Percentiles rank a stretch among this genome's conserved stretches.
phyloP scores from a whole-genome alignment of 2,797 vertebrate genomes.

The Enteromius radiatus region DNA sequence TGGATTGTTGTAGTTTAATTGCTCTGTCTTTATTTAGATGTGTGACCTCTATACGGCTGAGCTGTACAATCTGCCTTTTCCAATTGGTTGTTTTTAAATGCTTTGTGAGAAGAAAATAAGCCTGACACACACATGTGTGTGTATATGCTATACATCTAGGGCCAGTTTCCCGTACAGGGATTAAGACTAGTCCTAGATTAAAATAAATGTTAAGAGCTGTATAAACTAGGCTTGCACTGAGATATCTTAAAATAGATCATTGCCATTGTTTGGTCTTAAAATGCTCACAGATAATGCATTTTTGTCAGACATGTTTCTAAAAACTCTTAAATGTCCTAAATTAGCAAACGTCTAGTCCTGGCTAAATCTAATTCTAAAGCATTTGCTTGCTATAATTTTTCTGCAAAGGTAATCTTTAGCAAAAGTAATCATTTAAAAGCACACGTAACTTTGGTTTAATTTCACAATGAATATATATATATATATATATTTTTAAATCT shows the following conservation, averaged over 20 bases:
- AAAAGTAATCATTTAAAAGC: not conserved
- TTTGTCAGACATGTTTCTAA: too few species aligned
- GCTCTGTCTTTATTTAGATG: constrained; percentile 4
- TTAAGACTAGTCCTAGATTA: too few species aligned
- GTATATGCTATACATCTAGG: too few species aligned
- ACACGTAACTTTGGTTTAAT: not conserved
- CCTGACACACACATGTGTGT: not conserved
- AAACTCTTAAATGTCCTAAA: too few species aligned
- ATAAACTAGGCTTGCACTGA: too few species aligned
- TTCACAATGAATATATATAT: not conserved
- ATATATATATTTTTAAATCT: not conserved
- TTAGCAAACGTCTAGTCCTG: too few species aligned
- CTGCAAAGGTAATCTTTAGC: not conserved
- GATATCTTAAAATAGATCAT: too few species aligned
- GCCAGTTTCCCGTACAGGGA: too few species aligned
- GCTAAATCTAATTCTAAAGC: too few species aligned
- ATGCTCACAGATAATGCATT: too few species aligned
- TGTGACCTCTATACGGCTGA: not conserved
- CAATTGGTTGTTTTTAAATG: not conserved
- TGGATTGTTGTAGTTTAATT: not conserved
- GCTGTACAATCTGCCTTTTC: not conserved
- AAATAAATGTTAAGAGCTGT: too few species aligned
- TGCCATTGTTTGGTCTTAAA: too few species aligned
- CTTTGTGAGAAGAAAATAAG: not conserved
- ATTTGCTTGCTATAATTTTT: not conserved